A percentile compares a stretch with the other conserved stretches of the same genome.
Conservation (phyloP, 1,140 invertebrate species). For the Bombus waltoni region DNA sequence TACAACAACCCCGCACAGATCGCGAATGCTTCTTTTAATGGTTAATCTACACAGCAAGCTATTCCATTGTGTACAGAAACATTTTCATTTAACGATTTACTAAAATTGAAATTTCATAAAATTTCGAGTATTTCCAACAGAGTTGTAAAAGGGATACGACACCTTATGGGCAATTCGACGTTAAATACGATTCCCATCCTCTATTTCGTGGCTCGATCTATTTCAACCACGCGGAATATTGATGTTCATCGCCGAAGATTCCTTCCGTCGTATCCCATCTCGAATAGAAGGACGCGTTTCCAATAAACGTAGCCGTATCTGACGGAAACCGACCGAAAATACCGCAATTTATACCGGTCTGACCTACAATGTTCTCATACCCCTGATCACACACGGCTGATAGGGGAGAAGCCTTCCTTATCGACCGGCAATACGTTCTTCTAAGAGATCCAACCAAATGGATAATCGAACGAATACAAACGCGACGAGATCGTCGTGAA, state of each 20-base stretch:
- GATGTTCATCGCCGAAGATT: constrained; percentile 5
- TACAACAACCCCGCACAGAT: constrained; percentile 34
- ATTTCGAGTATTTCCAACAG: neutral
- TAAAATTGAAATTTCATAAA: neutral
- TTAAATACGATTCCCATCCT: neutral
- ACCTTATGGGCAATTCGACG: neutral
- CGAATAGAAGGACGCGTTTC: neutral
- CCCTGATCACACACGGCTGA: neutral
- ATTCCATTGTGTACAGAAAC: neutral
- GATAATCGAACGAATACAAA: neutral
- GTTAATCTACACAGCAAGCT: neutral
- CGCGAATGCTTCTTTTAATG: constrained; percentile 46
- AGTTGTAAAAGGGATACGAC: neutral
- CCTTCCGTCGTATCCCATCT: neutral
- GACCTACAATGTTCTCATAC: neutral
- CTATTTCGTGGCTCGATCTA: neutral
- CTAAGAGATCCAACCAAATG: neutral
- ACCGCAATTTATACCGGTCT: constrained; percentile 1
- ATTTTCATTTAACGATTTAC: neutral
- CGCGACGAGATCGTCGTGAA: neutral
- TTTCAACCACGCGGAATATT: constrained; percentile 7
- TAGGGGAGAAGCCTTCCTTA: neutral
- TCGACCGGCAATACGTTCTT: neutral
- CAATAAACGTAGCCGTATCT: constrained; percentile 6
- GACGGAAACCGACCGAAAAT: neutral